These are phyloP conservation scores for Priocnemis perturbator DNA, from an alignment of 2,888 invertebrate genomes.

Conservation along the genomic window DNA sequence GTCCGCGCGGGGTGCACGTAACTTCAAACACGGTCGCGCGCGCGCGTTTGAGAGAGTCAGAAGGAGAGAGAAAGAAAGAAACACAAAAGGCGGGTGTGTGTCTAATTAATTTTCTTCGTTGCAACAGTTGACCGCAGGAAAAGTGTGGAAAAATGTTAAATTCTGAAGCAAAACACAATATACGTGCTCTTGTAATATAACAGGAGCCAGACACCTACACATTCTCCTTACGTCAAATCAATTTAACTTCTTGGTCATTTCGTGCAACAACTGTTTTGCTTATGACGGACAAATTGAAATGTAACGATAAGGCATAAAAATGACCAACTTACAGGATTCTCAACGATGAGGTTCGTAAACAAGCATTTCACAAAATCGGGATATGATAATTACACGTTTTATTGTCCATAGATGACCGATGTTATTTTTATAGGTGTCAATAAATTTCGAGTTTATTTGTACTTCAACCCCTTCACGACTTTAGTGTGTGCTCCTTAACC, in stretches of 20 bases:
- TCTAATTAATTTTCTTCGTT: not conserved
- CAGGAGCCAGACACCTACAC: too few species aligned
- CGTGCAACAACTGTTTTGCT: too few species aligned
- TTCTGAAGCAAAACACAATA: not conserved
- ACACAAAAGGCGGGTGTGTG: not conserved
- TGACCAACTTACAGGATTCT: not conserved
- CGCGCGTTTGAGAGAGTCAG: not conserved
- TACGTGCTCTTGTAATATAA: not conserved
- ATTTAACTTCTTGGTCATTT: too few species aligned
- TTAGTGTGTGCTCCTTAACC: constrained; percentile 1
- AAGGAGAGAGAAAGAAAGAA: too few species aligned
- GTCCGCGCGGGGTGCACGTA: constrained; percentile 45
- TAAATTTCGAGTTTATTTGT: constrained; percentile 60
- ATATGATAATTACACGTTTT: constrained; percentile 56
- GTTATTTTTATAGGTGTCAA: constrained; percentile 64
- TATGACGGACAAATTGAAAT: too few species aligned
- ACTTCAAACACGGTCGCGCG: constrained; percentile 19
- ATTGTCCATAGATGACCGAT: constrained; percentile 46
- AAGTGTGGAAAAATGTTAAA: not conserved
- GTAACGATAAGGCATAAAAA: not conserved
- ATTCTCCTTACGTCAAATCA: too few species aligned
- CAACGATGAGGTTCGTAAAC: constrained; percentile 35
- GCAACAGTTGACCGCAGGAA: not conserved
- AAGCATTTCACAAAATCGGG: constrained; percentile 42
- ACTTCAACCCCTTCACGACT: constrained; percentile 46